Evolutionary conservation across 1,140 invertebrate genomes (phyloP), one percentile per base, ranked within the genome.

Genomic region (Whitmania pigra): DNA sequence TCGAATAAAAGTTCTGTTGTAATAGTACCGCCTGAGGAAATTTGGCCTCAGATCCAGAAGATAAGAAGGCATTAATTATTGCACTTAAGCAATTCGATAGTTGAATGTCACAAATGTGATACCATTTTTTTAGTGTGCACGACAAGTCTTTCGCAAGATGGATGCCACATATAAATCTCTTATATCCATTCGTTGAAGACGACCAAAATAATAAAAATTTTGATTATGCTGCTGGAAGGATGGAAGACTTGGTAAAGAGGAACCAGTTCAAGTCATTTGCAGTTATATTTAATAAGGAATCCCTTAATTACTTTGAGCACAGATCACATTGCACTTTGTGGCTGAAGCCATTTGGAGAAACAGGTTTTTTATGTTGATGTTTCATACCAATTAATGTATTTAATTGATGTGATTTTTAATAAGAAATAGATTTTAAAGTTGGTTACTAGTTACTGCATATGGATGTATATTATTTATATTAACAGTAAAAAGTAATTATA

Each of bases 131-230:
- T 36, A 71, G 69, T n/a, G 31, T 25, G n/a, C 71, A 72, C 49
- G 71, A 72, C 25, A 72, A 72, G 40, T 53, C 71, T 22, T 72
- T 66, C 43, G 29, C 15, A 20, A 13, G 71, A 49, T 72, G 71
- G 71, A 72, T 72, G 71, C 71, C 71, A 67, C 71, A 72, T 29
- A 67, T 72, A n/a, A 72, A 72, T 43, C 43, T 72, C 9, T 7
- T 72, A 13, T 72, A 72, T 43, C 71, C 71, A 72, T 72, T 72
- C 40, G 63, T 74, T 29, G 15, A 53, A 20, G 71, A 72, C 22
- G 54, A 63, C 29, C 57, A 7, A 63, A 63, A 22, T 22, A 31
- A 13, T n/a, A 31, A 11, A 31, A 63, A 63, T n/a, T 63, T 25
- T 63, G 20, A n/a, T 13, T 25, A 22, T 63, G 22, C 22, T 31